Evolutionary conservation across 2,888 invertebrate genomes (phyloP).

Genomic region (Zygaena filipendulae): DNA sequence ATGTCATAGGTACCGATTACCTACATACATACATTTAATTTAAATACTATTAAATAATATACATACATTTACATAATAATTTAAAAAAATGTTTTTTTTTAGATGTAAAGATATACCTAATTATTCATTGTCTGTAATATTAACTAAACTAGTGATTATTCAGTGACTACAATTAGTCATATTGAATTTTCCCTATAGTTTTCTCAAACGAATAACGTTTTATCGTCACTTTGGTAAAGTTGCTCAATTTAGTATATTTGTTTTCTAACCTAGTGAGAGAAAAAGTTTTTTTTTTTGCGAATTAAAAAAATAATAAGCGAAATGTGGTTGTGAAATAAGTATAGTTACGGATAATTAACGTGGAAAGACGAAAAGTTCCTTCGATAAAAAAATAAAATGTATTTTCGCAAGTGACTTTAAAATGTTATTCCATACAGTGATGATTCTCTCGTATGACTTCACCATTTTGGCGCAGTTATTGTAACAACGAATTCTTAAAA

Average conservation of each 20-base stretch:
- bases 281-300: slow-evolving; percentile 26
- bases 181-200: slow-evolving; percentile 6
- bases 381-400: no score
- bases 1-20: no score
- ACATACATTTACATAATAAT: no score
- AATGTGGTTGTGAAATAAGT: slow-evolving; percentile 58
- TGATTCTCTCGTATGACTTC: no score
- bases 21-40: no score
- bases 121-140: no score
- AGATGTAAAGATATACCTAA: no score
- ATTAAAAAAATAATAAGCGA: slow-evolving; percentile 24
- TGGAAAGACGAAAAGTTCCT: no score
- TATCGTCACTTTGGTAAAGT: slow-evolving; percentile 48
- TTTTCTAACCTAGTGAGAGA: slow-evolving; percentile 20
- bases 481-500: slow-evolving; percentile 10
- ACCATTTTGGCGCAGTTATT: slow-evolving; percentile 17
- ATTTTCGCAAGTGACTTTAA: slow-evolving; percentile 44
- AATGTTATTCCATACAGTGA: slow-evolving; percentile 64
- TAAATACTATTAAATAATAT: no score
- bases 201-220: slow-evolving; percentile 48
- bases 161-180: no score
- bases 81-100: no score
- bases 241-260: slow-evolving; percentile 55
- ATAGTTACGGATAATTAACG: slow-evolving; percentile 34
- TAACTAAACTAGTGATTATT: no score